Conservation (phyloP, 2,888 invertebrate species). For the Agrilus biguttatus region DNA sequence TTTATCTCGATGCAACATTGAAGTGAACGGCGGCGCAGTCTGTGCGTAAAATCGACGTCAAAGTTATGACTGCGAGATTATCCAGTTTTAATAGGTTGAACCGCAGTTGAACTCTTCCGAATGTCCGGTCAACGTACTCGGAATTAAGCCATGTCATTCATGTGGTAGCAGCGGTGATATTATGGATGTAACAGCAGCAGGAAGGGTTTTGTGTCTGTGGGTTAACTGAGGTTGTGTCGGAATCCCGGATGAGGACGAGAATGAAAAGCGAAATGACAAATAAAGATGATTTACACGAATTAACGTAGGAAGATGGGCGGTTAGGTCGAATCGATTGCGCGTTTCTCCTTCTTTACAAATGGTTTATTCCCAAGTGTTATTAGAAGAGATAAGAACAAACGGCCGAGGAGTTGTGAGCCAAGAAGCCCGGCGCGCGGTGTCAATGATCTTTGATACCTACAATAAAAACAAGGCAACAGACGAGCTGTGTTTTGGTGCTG, state of each 20-base stretch:
- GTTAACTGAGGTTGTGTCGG: slow-evolving; percentile 17
- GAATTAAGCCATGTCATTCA: slow-evolving; percentile 15
- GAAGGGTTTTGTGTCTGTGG: slow-evolving; percentile 17
- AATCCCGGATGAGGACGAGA: slow-evolving; percentile 2
- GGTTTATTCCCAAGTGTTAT: too few relatives aligned
- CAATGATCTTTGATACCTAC: slow-evolving; percentile 23
- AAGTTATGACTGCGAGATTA: slow-evolving; percentile 10
- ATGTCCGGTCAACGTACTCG: slow-evolving; percentile 17
- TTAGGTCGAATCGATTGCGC: slow-evolving; percentile 2
- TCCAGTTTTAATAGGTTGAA: slow-evolving; percentile 11
- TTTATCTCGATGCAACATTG: too few relatives aligned
- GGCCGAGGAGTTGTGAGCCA: too few relatives aligned
- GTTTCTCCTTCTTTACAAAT: neutral
- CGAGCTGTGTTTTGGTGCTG: slow-evolving; percentile 21
- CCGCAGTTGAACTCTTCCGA: slow-evolving; percentile 9
- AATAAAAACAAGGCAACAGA: slow-evolving; percentile 13
- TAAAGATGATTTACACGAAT: too few relatives aligned
- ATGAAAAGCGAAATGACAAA: neutral
- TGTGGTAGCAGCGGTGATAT: slow-evolving; percentile 9
- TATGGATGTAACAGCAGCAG: slow-evolving; percentile 6
- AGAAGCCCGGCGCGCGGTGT: slow-evolving; percentile 18
- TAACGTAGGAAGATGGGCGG: too few relatives aligned
- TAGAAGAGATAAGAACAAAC: too few relatives aligned
- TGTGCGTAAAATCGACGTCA: neutral
- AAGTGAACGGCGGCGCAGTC: too few relatives aligned